Evolutionary conservation across 2,113 vertebrate genomes (phyloP).

Genomic region (Anhinga rufa): DNA sequence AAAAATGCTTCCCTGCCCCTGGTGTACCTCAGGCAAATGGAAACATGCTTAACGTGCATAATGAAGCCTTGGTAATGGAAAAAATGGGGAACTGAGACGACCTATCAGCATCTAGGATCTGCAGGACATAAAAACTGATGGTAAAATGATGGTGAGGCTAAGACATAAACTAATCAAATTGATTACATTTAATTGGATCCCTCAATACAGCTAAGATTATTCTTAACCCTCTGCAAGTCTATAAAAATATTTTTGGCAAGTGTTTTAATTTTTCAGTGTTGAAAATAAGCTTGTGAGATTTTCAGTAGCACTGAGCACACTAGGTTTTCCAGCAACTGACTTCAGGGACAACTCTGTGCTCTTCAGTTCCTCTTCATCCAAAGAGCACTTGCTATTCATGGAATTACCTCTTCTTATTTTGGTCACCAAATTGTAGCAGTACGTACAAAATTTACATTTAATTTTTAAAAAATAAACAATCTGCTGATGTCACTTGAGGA

Average conservation of each 20-base stretch:
- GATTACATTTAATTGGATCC: background rate
- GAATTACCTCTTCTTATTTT: background rate
- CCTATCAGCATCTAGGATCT: conserved; percentile 49
- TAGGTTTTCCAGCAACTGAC: background rate
- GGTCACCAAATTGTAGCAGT: background rate
- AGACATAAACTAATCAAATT: conserved; percentile 21
- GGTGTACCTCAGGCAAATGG: conserved; percentile 68
- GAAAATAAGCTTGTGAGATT: background rate
- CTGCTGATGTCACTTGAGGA: background rate
- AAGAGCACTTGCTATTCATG: background rate
- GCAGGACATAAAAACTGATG: conserved; percentile 10
- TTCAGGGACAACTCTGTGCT: background rate
- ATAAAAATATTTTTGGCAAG: background rate
- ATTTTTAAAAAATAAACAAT: background rate
- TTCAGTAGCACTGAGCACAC: background rate
- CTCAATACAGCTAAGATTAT: background rate
- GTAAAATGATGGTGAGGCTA: background rate
- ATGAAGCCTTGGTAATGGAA: conserved; percentile 74
- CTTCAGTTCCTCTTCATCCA: background rate
- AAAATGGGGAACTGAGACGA: conserved; percentile 55
- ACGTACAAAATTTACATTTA: background rate
- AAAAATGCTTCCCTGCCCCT: conserved; percentile 75
- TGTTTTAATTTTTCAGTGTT: background rate
- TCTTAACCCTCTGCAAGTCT: background rate
- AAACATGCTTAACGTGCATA: conserved; percentile 71